Base-by-base conservation (phyloP, 1,140 invertebrate species). In the Anadara kagoshimensis region DNA sequence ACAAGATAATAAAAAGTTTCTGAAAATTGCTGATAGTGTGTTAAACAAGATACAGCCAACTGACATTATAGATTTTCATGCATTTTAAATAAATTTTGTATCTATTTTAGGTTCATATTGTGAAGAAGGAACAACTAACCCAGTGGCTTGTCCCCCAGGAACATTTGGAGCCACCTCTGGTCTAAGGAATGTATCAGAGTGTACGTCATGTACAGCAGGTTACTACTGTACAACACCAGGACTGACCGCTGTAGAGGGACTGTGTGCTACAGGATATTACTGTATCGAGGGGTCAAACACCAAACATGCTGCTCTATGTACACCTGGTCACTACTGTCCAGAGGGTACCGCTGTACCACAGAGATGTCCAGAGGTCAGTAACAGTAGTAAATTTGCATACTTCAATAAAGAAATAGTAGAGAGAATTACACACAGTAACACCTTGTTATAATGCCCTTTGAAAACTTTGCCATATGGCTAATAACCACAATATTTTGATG, bases 151-250 rank as follows among this genome's bases (percentile, higher is more conserved):
- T 61, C 81, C 83, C 12, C 73, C 82, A 14, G 85, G 85, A 20
- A 85, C 83, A 11, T 88, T 80, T 69, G 84, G 86, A 41, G 76
- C 78, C 3, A 73, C 78, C 0, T 69, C 73, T 18, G 79, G 81
- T 16, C 71, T 88, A 22, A 70, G 53, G 5, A 82, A 84, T 65
- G 72, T 78, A 16, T 78, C 79, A 5, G 78, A 85, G 29, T 88
- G 85, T 75, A 86, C 85, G 11, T 63, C 45, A 5, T 88, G 85
- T 72, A 78, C 66, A 11, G 77, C 79, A 20, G 83, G 86, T 22
- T 73, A 69, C 20, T 87, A 84, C 76, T 87, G 86, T 59, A 75
- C 79, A 65, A 79, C 78, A 29, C 76, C 79, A 8, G 86, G 84
- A 22, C 76, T 87, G 0, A 67, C 63, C 0, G 57, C 68, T 36